phyloP scores from a whole-genome alignment of 2,888 invertebrate genomes.

The Cancer borealis region DNA sequence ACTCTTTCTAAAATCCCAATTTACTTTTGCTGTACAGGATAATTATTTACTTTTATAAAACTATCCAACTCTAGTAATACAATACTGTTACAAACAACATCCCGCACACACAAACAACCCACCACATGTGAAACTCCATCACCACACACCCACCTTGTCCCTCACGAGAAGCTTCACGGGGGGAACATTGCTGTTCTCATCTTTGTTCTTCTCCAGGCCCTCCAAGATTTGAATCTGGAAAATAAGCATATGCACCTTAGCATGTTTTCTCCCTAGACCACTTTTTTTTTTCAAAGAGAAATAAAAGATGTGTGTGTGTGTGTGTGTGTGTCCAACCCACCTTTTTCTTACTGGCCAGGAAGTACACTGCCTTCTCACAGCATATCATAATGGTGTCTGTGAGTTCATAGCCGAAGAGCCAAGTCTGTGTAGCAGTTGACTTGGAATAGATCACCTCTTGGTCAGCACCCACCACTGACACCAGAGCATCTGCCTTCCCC shows the following conservation, averaged over 20 bases:
- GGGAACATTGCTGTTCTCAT: slow-evolving; percentile 86
- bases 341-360: slow-evolving; percentile 98
- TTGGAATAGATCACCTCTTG: slow-evolving; percentile 98
- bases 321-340: slow-evolving; percentile 53
- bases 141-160: slow-evolving; percentile 87
- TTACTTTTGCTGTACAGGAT: too few species aligned
- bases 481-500: slow-evolving; percentile 92
- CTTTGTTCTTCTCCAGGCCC: slow-evolving; percentile 91
- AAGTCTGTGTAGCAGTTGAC: slow-evolving; percentile 96
- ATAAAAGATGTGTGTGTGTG: too few species aligned
- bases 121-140: background rate
- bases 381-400: slow-evolving; percentile 97
- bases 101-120: background rate
- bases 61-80: background rate
- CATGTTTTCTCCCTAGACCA: background rate
- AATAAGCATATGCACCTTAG: background rate
- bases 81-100: background rate
- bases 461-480: slow-evolving; percentile 94
- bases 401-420: slow-evolving; percentile 98
- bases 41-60: too few species aligned
- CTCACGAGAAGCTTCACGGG: slow-evolving; percentile 91
- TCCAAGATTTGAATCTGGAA: slow-evolving; percentile 91
- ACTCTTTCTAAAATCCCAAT: too few species aligned
- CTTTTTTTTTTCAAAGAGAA: too few species aligned
- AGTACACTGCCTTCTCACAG: slow-evolving; percentile 90